A percentile compares a stretch with the other conserved stretches of the same genome.
These are phyloP conservation scores for Apodemus sylvaticus DNA, from an alignment of 2,113 vertebrate species.

Conservation along the genomic window DNA sequence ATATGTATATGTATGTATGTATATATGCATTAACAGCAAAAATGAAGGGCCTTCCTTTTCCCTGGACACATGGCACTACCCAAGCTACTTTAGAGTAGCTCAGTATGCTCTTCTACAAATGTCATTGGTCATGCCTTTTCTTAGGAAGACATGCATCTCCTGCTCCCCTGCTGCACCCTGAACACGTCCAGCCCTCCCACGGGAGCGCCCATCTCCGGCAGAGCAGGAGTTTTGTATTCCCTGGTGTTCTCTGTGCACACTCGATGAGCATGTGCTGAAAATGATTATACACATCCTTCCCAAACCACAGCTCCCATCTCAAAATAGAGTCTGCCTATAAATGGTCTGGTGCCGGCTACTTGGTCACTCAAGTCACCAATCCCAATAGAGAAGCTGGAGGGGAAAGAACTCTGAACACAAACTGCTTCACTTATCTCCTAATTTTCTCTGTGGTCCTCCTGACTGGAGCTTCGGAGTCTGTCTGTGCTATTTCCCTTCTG, in stretches of 20 bases:
- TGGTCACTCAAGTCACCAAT: conserved; percentile 37
- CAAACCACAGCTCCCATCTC: conserved; percentile 67
- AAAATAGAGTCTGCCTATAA: conserved; percentile 72
- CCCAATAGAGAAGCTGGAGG: neutral
- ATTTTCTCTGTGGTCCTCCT: conserved; percentile 34
- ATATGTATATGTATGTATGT: no score
- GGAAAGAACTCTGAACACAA: conserved; percentile 9
- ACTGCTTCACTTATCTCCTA: conserved; percentile 40
- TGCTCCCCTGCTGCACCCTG: neutral
- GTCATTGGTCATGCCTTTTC: neutral
- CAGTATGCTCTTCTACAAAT: neutral
- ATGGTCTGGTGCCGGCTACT: conserved; percentile 36
- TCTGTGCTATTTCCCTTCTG: neutral
- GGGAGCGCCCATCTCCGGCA: conserved; percentile 14
- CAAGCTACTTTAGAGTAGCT: neutral
- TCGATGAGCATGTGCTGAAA: conserved; percentile 67
- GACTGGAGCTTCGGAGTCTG: neutral
- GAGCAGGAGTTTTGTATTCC: neutral
- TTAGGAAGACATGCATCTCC: neutral
- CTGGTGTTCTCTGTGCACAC: neutral
- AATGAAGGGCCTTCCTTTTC: neutral
- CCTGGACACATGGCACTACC: neutral
- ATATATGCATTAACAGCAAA: neutral
- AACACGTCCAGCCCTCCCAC: neutral
- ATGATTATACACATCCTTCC: conserved; percentile 66